These are phyloP conservation scores for Brotula barbata DNA, from an alignment of 2,797 vertebrate species.

Conservation along the genomic window DNA sequence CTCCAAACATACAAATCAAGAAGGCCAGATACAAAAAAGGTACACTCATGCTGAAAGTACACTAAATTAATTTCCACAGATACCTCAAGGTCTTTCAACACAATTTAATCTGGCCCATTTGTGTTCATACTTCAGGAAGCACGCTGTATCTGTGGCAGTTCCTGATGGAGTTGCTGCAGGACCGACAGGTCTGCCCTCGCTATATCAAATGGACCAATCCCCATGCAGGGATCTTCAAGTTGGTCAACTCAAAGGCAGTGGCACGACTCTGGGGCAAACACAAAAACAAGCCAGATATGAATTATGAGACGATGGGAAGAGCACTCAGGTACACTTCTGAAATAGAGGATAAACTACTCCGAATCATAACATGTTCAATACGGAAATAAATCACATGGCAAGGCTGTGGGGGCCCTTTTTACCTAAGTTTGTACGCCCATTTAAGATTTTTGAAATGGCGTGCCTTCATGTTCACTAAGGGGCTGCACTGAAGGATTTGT, in stretches of 20 bases:
- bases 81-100: too few relatives aligned
- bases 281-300: slow-evolving; percentile 99
- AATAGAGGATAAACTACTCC: neutral
- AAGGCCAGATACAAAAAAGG: slow-evolving; percentile 96
- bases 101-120: slow-evolving; percentile 6
- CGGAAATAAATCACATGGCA: neutral
- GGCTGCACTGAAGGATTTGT: too few relatives aligned
- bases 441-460: too few relatives aligned
- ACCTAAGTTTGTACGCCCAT: too few relatives aligned
- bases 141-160: slow-evolving; percentile 98
- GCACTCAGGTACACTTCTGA: slow-evolving; percentile 87
- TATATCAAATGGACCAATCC: slow-evolving; percentile 98
- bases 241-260: slow-evolving; percentile 97
- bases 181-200: slow-evolving; percentile 92
- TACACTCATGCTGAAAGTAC: slow-evolving; percentile 52
- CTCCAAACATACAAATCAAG: slow-evolving; percentile 91
- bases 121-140: slow-evolving; percentile 78
- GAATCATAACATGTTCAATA: neutral
- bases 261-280: slow-evolving; percentile 95
- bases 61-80: neutral
- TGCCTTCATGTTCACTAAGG: too few relatives aligned
- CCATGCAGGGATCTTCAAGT: slow-evolving; percentile 93
- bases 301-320: slow-evolving; percentile 98
- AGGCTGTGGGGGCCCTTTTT: too few relatives aligned
- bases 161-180: slow-evolving; percentile 93